Conservation (phyloP, 1,140 invertebrate species). For the Cepaea nemoralis region DNA sequence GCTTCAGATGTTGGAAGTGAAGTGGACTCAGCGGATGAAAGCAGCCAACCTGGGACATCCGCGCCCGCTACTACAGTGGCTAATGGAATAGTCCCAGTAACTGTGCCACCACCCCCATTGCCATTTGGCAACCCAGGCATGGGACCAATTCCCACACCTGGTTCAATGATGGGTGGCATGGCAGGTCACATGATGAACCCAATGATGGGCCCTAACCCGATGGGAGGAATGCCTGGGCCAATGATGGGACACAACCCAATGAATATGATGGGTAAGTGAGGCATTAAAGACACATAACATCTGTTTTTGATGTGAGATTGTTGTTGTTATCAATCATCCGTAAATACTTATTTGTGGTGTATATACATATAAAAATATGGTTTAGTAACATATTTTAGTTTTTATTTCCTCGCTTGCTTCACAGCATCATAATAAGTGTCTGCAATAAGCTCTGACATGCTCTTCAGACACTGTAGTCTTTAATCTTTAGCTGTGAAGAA, state of each 20-base stretch:
- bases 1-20: constrained; percentile 59
- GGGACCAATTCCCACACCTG: constrained; percentile 54
- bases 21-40: constrained; percentile 55
- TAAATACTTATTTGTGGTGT: too few species aligned
- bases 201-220: constrained; percentile 75
- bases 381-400: too few species aligned
- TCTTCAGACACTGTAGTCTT: too few species aligned
- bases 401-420: too few species aligned
- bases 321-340: too few species aligned
- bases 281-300: too few species aligned
- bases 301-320: too few species aligned
- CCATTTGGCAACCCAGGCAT: constrained; percentile 51
- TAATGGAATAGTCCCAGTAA: constrained; percentile 56
- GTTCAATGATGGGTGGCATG: constrained; percentile 76
- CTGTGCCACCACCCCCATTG: constrained; percentile 61
- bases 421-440: too few species aligned
- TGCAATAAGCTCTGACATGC: too few species aligned
- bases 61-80: constrained; percentile 18
- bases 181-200: constrained; percentile 72
- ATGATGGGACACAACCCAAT: constrained; percentile 34
- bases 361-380: too few species aligned
- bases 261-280: constrained; percentile 44
- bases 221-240: constrained; percentile 68
- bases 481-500: too few species aligned
- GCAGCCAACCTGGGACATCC: constrained; percentile 35